Evolutionary conservation across 2,888 invertebrate species (phyloP).

Genomic region (Cephus sareptanus): DNA sequence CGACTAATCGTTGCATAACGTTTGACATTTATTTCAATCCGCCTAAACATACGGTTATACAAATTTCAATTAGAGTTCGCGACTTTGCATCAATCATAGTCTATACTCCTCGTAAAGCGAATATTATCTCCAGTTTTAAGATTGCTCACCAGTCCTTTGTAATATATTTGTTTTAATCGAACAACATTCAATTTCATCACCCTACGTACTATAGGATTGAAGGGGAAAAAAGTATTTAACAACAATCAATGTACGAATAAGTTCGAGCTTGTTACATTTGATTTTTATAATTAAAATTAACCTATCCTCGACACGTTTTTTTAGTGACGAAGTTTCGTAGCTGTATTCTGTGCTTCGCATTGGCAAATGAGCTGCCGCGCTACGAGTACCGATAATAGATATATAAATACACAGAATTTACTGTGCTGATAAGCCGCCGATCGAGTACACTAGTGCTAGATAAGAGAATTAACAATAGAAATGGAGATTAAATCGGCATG

Average conservation of each 20-base stretch:
- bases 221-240: not conserved
- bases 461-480: not conserved
- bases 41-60: not conserved
- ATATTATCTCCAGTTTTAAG: not conserved
- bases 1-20: not conserved
- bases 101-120: not conserved
- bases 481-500: not conserved
- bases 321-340: not conserved
- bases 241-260: not conserved
- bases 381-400: not conserved
- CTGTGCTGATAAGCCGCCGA: not conserved
- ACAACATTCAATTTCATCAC: not conserved
- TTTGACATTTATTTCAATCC: not conserved
- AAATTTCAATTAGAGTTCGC: not conserved
- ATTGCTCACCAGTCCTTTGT: not conserved
- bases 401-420: not conserved
- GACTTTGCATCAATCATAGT: not conserved
- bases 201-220: not conserved
- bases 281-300: not conserved
- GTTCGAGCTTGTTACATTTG: not conserved
- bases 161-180: not conserved
- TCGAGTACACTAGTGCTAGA: not conserved
- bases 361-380: not conserved
- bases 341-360: not conserved
- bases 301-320: not conserved